A percentile compares a stretch with the other conserved stretches of the same genome.
Evolutionary conservation across 2,888 invertebrate genomes (phyloP).

Genomic region (Quadroppia sp.): DNA sequence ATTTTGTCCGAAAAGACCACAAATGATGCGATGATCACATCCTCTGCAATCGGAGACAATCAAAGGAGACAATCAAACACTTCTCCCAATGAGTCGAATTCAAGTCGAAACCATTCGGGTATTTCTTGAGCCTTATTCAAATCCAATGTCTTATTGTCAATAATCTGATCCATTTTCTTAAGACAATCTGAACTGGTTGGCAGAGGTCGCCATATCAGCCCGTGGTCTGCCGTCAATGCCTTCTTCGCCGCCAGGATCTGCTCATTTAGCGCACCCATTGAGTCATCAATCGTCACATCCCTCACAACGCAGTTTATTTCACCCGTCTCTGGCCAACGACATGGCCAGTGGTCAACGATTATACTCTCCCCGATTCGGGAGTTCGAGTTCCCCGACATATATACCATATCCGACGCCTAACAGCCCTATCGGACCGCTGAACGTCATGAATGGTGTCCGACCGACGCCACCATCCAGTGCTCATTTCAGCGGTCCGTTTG

Average conservation of each 20-base stretch:
- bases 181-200: slow-evolving; percentile 45
- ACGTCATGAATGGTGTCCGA: not conserved
- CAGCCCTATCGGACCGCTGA: slow-evolving; percentile 21
- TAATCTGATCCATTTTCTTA: not conserved
- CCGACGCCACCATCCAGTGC: slow-evolving; percentile 4
- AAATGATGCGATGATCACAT: not conserved
- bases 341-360: slow-evolving; percentile 9
- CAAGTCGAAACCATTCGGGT: slow-evolving; percentile 17
- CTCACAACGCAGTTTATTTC: slow-evolving; percentile 10
- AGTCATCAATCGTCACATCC: slow-evolving; percentile 16
- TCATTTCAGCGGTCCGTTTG: slow-evolving; percentile 31
- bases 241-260: not conserved
- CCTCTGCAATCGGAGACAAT: not conserved
- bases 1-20: slow-evolving; percentile 11
- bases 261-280: not conserved
- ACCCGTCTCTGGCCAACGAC: slow-evolving; percentile 5
- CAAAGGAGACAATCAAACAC: not conserved
- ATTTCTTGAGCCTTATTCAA: not conserved
- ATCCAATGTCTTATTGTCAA: not conserved
- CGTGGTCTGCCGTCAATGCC: not conserved
- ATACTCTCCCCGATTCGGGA: slow-evolving; percentile 20
- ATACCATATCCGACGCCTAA: slow-evolving; percentile 14
- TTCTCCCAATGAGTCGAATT: not conserved
- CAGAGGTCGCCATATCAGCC: slow-evolving; percentile 42
- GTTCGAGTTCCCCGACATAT: slow-evolving; percentile 18